These are phyloP conservation scores for Apus apus DNA, from an alignment of 2,113 vertebrate species.

Conservation along the genomic window DNA sequence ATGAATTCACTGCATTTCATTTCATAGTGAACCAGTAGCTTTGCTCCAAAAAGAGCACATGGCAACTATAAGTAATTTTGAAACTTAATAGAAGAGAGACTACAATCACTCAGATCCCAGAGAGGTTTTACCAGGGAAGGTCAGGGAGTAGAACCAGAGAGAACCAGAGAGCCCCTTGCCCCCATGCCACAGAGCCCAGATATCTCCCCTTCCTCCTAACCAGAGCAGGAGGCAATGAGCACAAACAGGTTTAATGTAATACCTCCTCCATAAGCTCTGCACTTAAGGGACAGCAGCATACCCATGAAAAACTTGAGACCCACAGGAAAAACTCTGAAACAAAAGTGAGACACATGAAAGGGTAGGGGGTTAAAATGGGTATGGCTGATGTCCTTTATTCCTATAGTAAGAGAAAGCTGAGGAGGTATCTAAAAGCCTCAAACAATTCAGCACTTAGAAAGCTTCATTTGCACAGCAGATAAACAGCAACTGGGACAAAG, in stretches of 20 bases:
- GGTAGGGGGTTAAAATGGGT: neutral
- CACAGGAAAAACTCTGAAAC: neutral
- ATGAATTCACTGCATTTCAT: neutral
- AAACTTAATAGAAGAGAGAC: neutral
- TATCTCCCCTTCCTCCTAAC: neutral
- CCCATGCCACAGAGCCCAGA: rapidly evolving
- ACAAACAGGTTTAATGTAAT: neutral
- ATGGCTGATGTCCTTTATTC: neutral
- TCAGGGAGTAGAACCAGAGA: neutral
- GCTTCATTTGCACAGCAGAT: neutral
- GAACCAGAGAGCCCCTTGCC: too few species aligned
- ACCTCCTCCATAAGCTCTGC: neutral
- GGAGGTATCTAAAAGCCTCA: neutral
- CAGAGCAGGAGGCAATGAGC: neutral
- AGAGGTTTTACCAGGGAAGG: neutral
- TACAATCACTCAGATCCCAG: neutral
- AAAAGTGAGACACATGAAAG: neutral
- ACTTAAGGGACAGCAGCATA: neutral
- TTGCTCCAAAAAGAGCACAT: neutral
- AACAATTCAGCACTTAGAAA: neutral
- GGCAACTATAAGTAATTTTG: neutral
- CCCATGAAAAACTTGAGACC: neutral
- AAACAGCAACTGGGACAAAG: neutral
- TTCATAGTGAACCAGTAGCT: neutral
- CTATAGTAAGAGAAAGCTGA: neutral